Evolutionary conservation across 1,140 invertebrate genomes (phyloP), one percentile per base, ranked within the genome.

Genomic region (Sesamia nonagrioides): DNA sequence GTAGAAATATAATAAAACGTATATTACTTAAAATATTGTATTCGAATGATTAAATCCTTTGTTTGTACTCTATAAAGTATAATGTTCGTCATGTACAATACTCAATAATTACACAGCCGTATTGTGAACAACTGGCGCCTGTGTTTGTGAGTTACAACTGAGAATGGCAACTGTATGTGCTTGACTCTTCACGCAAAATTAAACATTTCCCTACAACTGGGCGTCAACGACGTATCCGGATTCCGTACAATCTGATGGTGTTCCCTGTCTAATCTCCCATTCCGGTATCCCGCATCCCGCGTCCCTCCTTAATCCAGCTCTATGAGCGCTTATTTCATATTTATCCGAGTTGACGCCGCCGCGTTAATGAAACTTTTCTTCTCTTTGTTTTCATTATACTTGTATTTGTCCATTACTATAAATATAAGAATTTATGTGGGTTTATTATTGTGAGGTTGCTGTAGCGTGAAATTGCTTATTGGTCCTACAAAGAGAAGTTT

Each of bases 261-360:
- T 63, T 37, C 73, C 42, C 27, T 63, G 56, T 75, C 56, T 75
- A 75, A 75, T 75, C 56, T 50, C 73, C 58, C 56, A 75, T 75
- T 61, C 54, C 56, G 27, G 21, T 21, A 48, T 60, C 42, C 42
- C 58, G 58, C 52, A 42, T 58, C 58, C 69, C 69, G 50, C 68
- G 52, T 35, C 68, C 52, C 50, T 71, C 17, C 78, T 63, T 87
- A 87, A 87, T 84, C 83, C 81, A 13, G 78, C 78, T 82, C 77
- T 84, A 85, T 85, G 83, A 83, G 71, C 83, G 84, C 85, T 87
- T 90, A 89, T 89, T 86, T 90, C 83, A 87, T 91, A 89, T 88
- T 88, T 89, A 86, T 88, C 86, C 82, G 68, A 80, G 75, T 71
- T 76, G 79, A 82, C 81, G 83, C 82, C 82, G 80, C 77, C 37